Evolutionary conservation across 2,888 invertebrate species (phyloP).

Genomic region (Neoitamus cyanurus): DNA sequence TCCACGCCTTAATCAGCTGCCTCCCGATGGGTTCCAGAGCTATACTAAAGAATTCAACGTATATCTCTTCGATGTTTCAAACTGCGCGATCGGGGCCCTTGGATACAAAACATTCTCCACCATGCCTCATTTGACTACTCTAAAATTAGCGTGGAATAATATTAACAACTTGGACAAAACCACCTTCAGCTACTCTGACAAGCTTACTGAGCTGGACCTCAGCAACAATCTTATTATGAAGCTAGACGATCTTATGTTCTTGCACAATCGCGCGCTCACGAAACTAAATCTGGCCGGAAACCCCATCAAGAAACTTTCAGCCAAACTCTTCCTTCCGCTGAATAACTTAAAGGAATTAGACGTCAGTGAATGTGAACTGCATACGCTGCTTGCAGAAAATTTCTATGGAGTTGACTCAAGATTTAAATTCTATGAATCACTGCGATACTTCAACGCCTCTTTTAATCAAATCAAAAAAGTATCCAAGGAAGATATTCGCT

Average conservation of each 20-base stretch:
- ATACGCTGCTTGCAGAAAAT: slow-evolving; percentile 74
- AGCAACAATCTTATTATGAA: slow-evolving; percentile 76
- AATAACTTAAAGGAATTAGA: slow-evolving; percentile 75
- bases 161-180: slow-evolving; percentile 70
- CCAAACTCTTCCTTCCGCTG: slow-evolving; percentile 74
- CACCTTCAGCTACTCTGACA: slow-evolving; percentile 70
- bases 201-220: slow-evolving; percentile 77
- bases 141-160: slow-evolving; percentile 77
- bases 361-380: slow-evolving; percentile 76
- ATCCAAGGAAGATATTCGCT: slow-evolving; percentile 59
- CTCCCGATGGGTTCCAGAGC: slow-evolving; percentile 73
- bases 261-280: slow-evolving; percentile 73
- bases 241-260: slow-evolving; percentile 74
- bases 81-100: slow-evolving; percentile 76
- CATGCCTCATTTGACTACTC: slow-evolving; percentile 76
- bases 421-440: slow-evolving; percentile 68
- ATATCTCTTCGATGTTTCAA: slow-evolving; percentile 78
- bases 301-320: slow-evolving; percentile 74
- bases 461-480: slow-evolving; percentile 62
- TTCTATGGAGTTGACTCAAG: slow-evolving; percentile 62
- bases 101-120: slow-evolving; percentile 75
- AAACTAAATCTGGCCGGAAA: slow-evolving; percentile 78
- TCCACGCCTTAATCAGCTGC: slow-evolving; percentile 74
- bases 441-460: slow-evolving; percentile 70
- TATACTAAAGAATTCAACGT: slow-evolving; percentile 72